These are phyloP conservation scores for Mungos mungo DNA, from an alignment of 2,113 vertebrate species.

Conservation along the genomic window DNA sequence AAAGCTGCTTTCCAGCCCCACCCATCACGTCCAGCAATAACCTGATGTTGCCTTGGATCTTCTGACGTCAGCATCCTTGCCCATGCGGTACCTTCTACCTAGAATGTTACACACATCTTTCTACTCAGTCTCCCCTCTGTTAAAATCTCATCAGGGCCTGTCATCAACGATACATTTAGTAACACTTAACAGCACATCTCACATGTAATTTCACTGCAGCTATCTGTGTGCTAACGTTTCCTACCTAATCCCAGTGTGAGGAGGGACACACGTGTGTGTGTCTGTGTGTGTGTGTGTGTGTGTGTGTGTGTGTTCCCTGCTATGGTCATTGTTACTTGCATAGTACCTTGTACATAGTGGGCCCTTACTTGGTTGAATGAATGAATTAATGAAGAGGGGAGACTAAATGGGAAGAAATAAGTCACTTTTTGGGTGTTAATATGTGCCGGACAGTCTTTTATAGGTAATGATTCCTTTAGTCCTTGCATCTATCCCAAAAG, in stretches of 20 bases:
- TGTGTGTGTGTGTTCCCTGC: neutral
- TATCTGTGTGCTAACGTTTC: neutral
- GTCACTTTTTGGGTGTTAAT: neutral
- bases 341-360: neutral
- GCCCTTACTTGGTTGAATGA: neutral
- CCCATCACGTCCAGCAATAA: neutral
- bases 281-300: too few relatives aligned
- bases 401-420: neutral
- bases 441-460: neutral
- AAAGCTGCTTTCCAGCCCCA: neutral
- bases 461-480: neutral
- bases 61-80: neutral
- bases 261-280: neutral
- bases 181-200: neutral
- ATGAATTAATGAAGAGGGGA: neutral
- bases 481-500: neutral
- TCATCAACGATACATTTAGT: neutral
- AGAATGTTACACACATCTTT: neutral
- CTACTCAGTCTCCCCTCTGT: neutral
- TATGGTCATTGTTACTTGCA: neutral
- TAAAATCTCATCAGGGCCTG: neutral
- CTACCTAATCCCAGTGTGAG: neutral
- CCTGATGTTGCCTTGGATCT: neutral
- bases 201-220: neutral
- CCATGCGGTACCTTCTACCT: neutral